These are phyloP conservation scores for Odontothrips loti DNA, from an alignment of 2,888 invertebrate species.

Conservation along the genomic window DNA sequence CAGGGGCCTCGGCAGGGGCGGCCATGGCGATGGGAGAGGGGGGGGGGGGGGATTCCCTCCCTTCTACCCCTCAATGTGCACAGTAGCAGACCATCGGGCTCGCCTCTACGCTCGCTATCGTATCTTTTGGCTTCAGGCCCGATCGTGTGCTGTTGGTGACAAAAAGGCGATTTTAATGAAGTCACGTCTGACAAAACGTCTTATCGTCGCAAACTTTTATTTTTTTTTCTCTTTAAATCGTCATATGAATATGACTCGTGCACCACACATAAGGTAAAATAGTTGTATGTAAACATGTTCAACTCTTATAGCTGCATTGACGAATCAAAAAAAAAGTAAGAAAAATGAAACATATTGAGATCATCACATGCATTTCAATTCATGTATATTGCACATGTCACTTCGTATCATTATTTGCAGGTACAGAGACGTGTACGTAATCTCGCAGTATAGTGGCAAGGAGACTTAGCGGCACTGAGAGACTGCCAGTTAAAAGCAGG, in stretches of 20 bases:
- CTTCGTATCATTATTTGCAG: not conserved
- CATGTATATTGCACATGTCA: constrained; percentile 23
- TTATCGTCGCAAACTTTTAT: not conserved
- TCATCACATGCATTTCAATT: constrained; percentile 23
- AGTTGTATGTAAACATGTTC: not conserved
- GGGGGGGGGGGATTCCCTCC: not conserved
- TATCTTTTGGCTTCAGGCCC: too few relatives aligned
- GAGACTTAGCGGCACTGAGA: too few relatives aligned
- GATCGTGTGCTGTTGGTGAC: too few relatives aligned
- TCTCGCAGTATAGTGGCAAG: too few relatives aligned
- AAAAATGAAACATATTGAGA: constrained; percentile 13
- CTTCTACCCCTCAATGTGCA: too few relatives aligned
- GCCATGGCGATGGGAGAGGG: not conserved
- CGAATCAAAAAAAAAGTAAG: not conserved
- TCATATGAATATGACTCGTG: constrained; percentile 19
- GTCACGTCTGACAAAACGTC: not conserved
- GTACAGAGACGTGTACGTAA: too few relatives aligned
- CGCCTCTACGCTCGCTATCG: too few relatives aligned
- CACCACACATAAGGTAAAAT: constrained; percentile 13
- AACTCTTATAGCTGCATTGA: not conserved
- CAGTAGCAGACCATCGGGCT: too few relatives aligned
- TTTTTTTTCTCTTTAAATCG: not conserved
- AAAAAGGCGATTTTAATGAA: too few relatives aligned
- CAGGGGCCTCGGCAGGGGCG: too few relatives aligned
- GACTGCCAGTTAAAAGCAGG: too few relatives aligned